A percentile compares a stretch with the other conserved stretches of the same genome.
Evolutionary conservation across 2,797 vertebrate genomes (phyloP).

Genomic region (Tamandua tetradactyla): DNA sequence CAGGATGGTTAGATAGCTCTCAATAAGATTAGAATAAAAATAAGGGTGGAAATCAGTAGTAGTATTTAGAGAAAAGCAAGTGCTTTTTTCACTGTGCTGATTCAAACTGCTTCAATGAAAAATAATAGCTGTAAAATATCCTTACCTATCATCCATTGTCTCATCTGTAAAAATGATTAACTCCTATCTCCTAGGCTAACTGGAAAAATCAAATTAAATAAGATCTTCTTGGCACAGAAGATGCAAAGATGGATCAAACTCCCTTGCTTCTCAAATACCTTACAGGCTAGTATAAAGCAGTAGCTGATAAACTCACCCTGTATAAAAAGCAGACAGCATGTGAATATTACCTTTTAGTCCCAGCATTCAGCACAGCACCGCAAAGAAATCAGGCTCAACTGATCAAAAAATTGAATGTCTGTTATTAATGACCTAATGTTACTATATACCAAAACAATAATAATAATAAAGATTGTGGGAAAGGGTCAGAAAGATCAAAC

Average conservation of each 20-base stretch:
- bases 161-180: slow-evolving; percentile 23
- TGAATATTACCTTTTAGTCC: background rate
- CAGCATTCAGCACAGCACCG: background rate
- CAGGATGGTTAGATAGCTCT: background rate
- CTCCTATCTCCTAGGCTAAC: background rate
- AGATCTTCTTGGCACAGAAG: background rate
- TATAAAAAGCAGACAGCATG: background rate
- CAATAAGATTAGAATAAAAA: slow-evolving; percentile 4
- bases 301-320: background rate
- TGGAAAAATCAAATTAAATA: slow-evolving; percentile 20
- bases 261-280: background rate
- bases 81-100: background rate
- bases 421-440: background rate
- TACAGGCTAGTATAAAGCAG: background rate
- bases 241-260: background rate
- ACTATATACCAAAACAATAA: background rate
- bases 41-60: background rate
- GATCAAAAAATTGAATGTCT: background rate
- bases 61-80: slow-evolving; percentile 27
- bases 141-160: slow-evolving; percentile 1
- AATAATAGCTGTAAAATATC: slow-evolving; percentile 35
- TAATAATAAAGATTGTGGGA: background rate
- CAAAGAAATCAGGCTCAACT: background rate
- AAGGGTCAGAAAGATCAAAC: background rate
- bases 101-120: slow-evolving; percentile 18